Evolutionary conservation across 2,797 vertebrate species (phyloP).

Genomic region (Phataginus tetradactyla): DNA sequence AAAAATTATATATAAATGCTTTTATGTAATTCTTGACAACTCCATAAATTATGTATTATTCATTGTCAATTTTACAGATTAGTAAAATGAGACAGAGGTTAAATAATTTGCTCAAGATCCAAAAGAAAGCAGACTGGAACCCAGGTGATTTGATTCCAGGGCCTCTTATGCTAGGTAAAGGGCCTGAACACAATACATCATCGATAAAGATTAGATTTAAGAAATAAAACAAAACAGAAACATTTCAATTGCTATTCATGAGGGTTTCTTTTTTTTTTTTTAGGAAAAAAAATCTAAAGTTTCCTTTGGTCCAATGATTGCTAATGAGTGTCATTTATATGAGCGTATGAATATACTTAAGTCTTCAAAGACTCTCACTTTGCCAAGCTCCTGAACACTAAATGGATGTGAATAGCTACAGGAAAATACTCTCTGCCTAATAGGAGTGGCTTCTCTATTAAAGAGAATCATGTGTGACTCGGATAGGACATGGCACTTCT

Average conservation of each 20-base stretch:
- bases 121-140: not conserved
- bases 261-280: not conserved
- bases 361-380: conserved; percentile 58
- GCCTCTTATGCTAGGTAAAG: not conserved
- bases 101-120: not conserved
- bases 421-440: conserved; percentile 25
- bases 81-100: not conserved
- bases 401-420: conserved; percentile 46
- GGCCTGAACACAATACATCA: not conserved
- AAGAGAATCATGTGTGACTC: conserved; percentile 49
- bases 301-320: conserved; percentile 41
- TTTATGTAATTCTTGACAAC: not conserved
- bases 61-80: not conserved
- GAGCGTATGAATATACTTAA: conserved; percentile 45
- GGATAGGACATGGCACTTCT: not conserved
- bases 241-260: not conserved
- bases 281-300: not conserved
- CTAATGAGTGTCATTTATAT: conserved; percentile 53
- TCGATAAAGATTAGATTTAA: not conserved
- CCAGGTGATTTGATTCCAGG: not conserved
- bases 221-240: not conserved
- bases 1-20: not conserved
- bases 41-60: not conserved
- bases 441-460: conserved; percentile 52
- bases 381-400: conserved; percentile 27